Conservation (phyloP, 1,140 invertebrate genomes). For the Drosophila littoralis region DNA sequence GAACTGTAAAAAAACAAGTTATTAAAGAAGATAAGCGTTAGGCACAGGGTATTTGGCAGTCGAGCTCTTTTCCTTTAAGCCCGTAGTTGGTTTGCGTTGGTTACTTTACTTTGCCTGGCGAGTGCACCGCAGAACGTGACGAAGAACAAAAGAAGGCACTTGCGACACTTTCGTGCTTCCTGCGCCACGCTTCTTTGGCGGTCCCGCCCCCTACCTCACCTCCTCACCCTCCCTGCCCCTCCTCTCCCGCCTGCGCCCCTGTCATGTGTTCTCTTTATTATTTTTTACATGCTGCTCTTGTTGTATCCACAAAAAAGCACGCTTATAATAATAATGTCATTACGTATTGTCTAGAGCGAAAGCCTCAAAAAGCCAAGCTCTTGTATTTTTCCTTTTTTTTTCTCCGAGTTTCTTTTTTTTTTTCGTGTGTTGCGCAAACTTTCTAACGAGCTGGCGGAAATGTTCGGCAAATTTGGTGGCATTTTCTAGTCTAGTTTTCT, state of each 20-base stretch:
- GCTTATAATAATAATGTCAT: conserved; percentile 82
- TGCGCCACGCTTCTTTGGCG: conserved; percentile 12
- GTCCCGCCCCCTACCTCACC: conserved; percentile 9
- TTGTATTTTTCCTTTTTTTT: conserved; percentile 19
- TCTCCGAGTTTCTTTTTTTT: conserved; percentile 12
- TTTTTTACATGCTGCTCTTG: conserved; percentile 55
- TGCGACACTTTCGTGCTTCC: conserved; percentile 41
- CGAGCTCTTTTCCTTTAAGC: too few relatives aligned
- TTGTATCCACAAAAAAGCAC: conserved; percentile 83
- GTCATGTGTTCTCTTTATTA: conserved; percentile 25
- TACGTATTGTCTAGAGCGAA: conserved; percentile 51
- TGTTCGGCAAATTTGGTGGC: too few relatives aligned
- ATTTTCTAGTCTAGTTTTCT: too few relatives aligned
- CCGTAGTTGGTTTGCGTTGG: conserved; percentile 48
- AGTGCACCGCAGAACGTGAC: conserved; percentile 80
- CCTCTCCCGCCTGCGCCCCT: background rate
- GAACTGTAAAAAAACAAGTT: too few relatives aligned
- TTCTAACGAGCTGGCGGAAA: conserved; percentile 49
- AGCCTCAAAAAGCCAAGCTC: conserved; percentile 9
- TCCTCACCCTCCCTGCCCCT: background rate
- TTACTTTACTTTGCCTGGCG: conserved; percentile 34
- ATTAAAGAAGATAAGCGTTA: too few relatives aligned
- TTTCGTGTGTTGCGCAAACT: conserved; percentile 56
- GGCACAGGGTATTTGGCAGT: too few relatives aligned
- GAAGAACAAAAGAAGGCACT: conserved; percentile 84